Base-by-base conservation (phyloP, 2,797 vertebrate species). In the Todus mexicanus region DNA sequence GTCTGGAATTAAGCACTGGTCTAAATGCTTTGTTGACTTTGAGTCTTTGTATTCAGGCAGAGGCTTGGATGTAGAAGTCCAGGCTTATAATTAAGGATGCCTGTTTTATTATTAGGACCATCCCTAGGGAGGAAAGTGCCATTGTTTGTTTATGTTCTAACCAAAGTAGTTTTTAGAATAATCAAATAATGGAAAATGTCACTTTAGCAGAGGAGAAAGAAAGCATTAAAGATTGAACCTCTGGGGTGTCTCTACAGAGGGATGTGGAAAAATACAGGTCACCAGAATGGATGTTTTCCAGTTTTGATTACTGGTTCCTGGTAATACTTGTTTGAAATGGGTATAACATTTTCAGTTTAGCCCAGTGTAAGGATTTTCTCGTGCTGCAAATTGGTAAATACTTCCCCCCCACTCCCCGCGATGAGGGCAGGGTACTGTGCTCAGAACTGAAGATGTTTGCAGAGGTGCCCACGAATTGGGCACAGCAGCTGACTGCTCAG, bases 181-280 rank as follows among this genome's bases (percentile, higher is more conserved):
- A 77, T 65, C 54, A 88, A 91, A 83, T 88, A 87, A 88, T 74
- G 69, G 65, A 68, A 93, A 77, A 92, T 89, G 84, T 57, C 71
- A 40, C 42, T 53, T 73, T 21, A 65, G 37, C 42, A 8, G 48
- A 65, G 54, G 64, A 87, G 73, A 69, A 85, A 43, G 59, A 38
- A 85, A 64, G 12, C 65, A 73, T 74, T 43, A 5, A 80, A 80
- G 35, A 83, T 17, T 54, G 71, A 75, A 77, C 47, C 42, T 88
- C 66, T 61, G 91, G 35, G 31, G 19, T 95, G 42, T 69, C 51
- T 79, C 33, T 45, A 5, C 43, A 72, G 57, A 61, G 16, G n/a
- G 51, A 16, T 19, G 1, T 66, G 87, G 91, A 95, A 94, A 92
- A 96, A 27, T 83, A 91, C 38, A 51, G 31, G 37, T 83, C 15